Base-by-base conservation (phyloP, 2,888 invertebrate genomes). In the Mythimna vitellina region DNA sequence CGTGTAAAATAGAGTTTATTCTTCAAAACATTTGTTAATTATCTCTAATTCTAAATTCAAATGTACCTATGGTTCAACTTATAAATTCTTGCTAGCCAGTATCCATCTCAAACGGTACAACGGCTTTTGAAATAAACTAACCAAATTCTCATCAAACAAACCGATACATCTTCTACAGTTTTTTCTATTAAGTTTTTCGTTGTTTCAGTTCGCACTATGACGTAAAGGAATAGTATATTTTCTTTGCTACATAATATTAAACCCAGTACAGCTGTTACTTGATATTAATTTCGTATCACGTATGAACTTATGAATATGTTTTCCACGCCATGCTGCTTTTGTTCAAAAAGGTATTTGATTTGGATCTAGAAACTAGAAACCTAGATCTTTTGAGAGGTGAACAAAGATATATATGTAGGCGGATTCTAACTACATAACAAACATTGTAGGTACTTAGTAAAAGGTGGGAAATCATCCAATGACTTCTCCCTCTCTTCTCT, bases 251-350 rank as follows among this genome's bases (percentile, higher is more conserved):
- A 71, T 70, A 70, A 60, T 32, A 66, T 63, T 62, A 54, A 42
- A 69, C n/a, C 35, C 32, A 42, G 46, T 78, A 80, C 79, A 66
- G 58, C 53, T 65, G 75, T 20, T 54, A 68, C 60, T 65, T 80
- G 70, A 86, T 87, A 88, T 87, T 89, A 88, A 88, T 89, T 89
- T 88, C 89, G 79, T 81, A 88, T 89, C 89, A 89, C 90, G 89
- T 88, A 81, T 80, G 67, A 74, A 78, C 81, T 87, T 89, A 88
- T 89, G 88, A 89, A 89, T 89, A 89, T 85, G 87, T 88, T 84
- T 84, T 81, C 67, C 70, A 65, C 67, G n/a, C 46, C 25, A 56
- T 67, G 70, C 74, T 74, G 81, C 65, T 70, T 82, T 84, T 75
- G 81, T 85, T 83, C 82, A 71, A 78, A 29, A 29, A 70, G 65